Evolutionary conservation across 1,140 invertebrate genomes (phyloP).

Genomic region (Anoplophora glabripennis): DNA sequence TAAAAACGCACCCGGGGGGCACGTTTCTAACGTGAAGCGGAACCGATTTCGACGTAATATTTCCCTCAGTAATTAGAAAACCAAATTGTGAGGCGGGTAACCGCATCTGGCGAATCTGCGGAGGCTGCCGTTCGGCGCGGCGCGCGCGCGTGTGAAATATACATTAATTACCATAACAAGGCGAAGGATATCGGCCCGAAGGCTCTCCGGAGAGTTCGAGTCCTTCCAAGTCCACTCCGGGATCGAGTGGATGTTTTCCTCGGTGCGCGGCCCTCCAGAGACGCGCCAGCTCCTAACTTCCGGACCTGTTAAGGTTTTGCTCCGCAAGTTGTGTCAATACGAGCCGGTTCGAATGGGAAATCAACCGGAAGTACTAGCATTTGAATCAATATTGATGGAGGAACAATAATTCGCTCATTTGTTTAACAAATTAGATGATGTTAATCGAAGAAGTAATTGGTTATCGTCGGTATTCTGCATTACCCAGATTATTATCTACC

Average conservation of each 20-base stretch:
- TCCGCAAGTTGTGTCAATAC: neutral
- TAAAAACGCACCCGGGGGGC: no score
- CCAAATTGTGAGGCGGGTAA: constrained; percentile 22
- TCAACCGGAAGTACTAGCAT: constrained; percentile 13
- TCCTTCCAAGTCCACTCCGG: constrained; percentile 21
- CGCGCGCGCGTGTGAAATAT: constrained; percentile 19
- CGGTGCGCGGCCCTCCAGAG: constrained; percentile 9
- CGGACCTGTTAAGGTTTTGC: constrained; percentile 9
- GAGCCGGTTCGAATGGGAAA: constrained; percentile 9
- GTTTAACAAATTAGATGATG: neutral
- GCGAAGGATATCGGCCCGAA: constrained; percentile 17
- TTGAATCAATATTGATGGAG: constrained; percentile 12
- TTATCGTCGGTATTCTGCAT: no score
- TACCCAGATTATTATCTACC: no score
- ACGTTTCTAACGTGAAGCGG: neutral
- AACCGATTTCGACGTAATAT: constrained; percentile 7
- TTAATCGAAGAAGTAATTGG: no score
- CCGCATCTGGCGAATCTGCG: constrained; percentile 10
- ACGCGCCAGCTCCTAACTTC: constrained; percentile 13
- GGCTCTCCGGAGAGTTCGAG: constrained; percentile 15
- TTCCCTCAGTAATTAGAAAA: constrained; percentile 22
- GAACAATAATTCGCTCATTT: constrained; percentile 11
- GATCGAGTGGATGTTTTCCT: constrained; percentile 1
- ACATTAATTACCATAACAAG: constrained; percentile 26
- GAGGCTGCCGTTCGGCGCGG: constrained; percentile 10